Percentiles rank a stretch among this genome's conserved stretches.
Conservation (phyloP, 2,113 vertebrate species). For the Uria lomvia region DNA sequence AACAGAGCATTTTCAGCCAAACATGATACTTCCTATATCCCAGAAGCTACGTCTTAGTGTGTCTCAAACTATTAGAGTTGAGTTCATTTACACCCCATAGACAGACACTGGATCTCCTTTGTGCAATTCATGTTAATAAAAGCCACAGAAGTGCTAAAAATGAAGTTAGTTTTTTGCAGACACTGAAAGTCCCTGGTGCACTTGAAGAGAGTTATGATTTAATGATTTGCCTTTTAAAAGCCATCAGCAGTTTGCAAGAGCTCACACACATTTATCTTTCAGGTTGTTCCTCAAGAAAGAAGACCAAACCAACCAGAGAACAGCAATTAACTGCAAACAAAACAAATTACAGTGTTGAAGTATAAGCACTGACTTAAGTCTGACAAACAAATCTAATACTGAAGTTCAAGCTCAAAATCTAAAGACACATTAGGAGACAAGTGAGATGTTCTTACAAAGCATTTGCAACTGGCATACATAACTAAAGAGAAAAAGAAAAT, state of each 20-base stretch:
- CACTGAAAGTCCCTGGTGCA: not conserved
- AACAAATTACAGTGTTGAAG: not conserved
- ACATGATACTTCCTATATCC: not conserved
- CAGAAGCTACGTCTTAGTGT: rapidly evolving
- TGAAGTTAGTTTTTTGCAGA: not conserved
- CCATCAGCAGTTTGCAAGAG: not conserved
- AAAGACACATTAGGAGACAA: not conserved
- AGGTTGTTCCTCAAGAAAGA: not conserved
- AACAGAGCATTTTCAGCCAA: not conserved
- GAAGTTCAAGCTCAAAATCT: not conserved
- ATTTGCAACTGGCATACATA: not conserved
- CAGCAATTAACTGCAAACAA: not conserved
- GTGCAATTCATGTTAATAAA: not conserved
- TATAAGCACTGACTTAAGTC: not conserved
- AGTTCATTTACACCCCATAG: not conserved
- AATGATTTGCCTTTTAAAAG: not conserved
- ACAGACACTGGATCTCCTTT: not conserved
- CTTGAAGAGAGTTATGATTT: not conserved
- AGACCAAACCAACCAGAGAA: not conserved
- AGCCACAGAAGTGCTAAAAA: not conserved
- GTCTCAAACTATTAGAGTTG: not conserved
- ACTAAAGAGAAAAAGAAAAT: not conserved
- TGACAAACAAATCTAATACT: not conserved
- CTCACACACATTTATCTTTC: not conserved
- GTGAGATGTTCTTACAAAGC: not conserved